Base-by-base conservation (phyloP, 2,797 vertebrate species). In the Neosilurus mollespiculum region DNA sequence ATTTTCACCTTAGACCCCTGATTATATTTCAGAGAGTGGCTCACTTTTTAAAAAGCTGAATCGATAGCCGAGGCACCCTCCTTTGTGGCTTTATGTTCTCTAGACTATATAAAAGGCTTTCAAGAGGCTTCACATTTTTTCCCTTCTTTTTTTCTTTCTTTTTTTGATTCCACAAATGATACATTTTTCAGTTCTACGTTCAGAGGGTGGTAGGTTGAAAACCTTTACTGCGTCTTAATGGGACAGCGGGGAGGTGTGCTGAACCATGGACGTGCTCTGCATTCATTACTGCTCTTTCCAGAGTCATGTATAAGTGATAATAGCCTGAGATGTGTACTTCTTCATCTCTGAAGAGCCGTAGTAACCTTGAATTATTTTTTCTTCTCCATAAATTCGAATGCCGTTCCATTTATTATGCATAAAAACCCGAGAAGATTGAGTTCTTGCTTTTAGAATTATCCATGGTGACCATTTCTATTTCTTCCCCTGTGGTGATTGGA, bases 1-100 rank as follows among this genome's bases (percentile, higher is more conserved):
- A 86, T 84, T 88, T 89, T 88, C 85, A 81, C 84, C 83, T 81
- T 85, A 73, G 79, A 69, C 69, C 86, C 82, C 87, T 76, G 80
- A 82, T 86, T 87, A 65, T 56, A 83, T 86, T 87, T 85, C 86
- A 84, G 81, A 70, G 77, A 85, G 61, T 82, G 73, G 79, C 87
- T 80, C 56, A 56, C 67, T 84, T 82, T 65, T 82, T 82, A 82
- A 79, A 78, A 85, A 72, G 76, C 77, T 53, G 43, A 87, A 64
- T 71, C 67, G 65, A 77, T 83, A 51, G 62, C 59, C 6, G 20
- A 7, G n/a, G 51, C 61, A 20, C 22, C 66, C 51, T 66, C 59
- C 53, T 79, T 82, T 85, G 76, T 75, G 59, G 61, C 59, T 64
- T 82, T 82, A 49, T 82, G 84, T 59, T 43, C 75, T 82, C 66